Evolutionary conservation across 2,888 invertebrate genomes (phyloP).

Genomic region (Erebia aethiops): DNA sequence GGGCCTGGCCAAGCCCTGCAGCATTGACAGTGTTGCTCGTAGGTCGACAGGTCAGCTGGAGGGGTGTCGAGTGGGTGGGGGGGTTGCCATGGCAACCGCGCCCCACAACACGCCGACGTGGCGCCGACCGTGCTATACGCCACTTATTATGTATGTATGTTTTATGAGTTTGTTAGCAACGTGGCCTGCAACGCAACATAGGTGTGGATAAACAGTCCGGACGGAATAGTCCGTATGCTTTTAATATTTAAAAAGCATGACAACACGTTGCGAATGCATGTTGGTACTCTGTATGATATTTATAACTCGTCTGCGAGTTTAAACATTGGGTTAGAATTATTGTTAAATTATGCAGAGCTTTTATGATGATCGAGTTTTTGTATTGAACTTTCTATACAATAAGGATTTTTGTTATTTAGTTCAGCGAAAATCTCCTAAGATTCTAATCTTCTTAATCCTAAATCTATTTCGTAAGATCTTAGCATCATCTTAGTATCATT

Average conservation of each 20-base stretch:
- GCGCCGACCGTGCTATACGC: constrained; percentile 67
- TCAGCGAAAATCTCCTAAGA: not conserved
- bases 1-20: constrained; percentile 43
- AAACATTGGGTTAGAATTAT: not conserved
- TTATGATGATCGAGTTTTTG: not conserved
- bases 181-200: constrained; percentile 62
- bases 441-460: too few species aligned
- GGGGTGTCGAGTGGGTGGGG: constrained; percentile 49
- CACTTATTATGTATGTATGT: constrained; percentile 67
- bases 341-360: not conserved
- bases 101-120: constrained; percentile 80
- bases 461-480: too few species aligned
- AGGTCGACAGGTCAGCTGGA: constrained; percentile 79
- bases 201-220: constrained; percentile 37
- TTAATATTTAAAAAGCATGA: constrained; percentile 70
- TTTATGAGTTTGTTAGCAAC: constrained; percentile 70
- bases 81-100: constrained; percentile 69
- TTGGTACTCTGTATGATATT: constrained; percentile 16
- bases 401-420: not conserved
- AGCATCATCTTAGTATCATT: too few species aligned
- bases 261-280: constrained; percentile 34
- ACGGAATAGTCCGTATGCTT: constrained; percentile 55
- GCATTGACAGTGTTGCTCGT: constrained; percentile 72
- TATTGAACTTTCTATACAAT: not conserved
- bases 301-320: constrained; percentile 14